A percentile compares a stretch with the other conserved stretches of the same genome.
Conservation (phyloP, 2,888 invertebrate genomes). For the Callyntrura guangdongensis region DNA sequence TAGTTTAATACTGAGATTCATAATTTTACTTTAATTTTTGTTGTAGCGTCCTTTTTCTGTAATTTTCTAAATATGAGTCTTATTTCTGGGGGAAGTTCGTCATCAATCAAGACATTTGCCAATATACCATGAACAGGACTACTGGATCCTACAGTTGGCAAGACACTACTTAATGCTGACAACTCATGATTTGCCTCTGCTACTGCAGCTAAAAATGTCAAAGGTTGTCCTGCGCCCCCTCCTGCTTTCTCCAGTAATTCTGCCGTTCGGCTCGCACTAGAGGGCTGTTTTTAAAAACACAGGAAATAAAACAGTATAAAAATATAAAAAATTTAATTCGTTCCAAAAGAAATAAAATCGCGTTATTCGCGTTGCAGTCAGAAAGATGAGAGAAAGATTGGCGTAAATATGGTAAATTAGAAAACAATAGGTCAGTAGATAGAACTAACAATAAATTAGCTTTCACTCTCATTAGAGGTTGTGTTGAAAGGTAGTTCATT, state of each 20-base stretch:
- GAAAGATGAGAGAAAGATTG: too few relatives aligned
- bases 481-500: too few relatives aligned
- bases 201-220: constrained; percentile 71
- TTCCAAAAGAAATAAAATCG: too few relatives aligned
- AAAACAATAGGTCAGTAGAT: too few relatives aligned
- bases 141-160: constrained; percentile 57
- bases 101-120: constrained; percentile 71
- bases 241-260: constrained; percentile 89
- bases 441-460: too few relatives aligned
- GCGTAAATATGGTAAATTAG: too few relatives aligned
- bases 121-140: constrained; percentile 65
- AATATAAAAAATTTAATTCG: too few relatives aligned
- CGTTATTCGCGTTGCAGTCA: too few relatives aligned
- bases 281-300: constrained; percentile 92
- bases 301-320: background rate
- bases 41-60: constrained; percentile 83
- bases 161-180: constrained; percentile 26
- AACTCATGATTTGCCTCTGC: constrained; percentile 71
- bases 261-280: constrained; percentile 96
- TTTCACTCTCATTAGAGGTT: too few relatives aligned
- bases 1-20: too few relatives aligned
- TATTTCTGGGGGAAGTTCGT: constrained; percentile 81
- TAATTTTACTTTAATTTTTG: constrained; percentile 83
- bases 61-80: constrained; percentile 82
- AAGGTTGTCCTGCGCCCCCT: constrained; percentile 71